phyloP scores from a whole-genome alignment of 2,888 invertebrate genomes.

The Oligia latruncula region DNA sequence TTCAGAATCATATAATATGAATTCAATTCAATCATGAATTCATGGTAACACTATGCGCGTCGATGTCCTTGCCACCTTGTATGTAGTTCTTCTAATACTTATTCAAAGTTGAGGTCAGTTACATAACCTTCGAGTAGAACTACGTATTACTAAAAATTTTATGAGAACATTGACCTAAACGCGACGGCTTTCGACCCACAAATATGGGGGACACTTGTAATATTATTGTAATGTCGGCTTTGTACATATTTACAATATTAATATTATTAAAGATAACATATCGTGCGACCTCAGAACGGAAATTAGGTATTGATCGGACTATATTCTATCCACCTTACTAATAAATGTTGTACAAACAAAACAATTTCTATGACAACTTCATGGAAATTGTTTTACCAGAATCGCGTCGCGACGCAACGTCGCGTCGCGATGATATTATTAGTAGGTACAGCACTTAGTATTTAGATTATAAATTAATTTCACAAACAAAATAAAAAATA shows the following conservation, averaged over 20 bases:
- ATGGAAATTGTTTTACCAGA: no score
- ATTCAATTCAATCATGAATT: no score
- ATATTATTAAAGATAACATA: constrained; percentile 20
- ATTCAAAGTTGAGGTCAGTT: not conserved
- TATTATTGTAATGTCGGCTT: constrained; percentile 15
- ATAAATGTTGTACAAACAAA: no score
- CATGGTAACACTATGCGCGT: no score
- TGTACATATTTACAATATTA: not conserved
- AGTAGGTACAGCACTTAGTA: not conserved
- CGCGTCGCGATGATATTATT: no score
- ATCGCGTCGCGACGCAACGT: no score
- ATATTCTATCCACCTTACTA: no score
- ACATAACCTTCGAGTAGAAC: not conserved
- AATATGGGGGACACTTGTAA: constrained; percentile 34
- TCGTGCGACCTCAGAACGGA: constrained; percentile 5
- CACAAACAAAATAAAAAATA: no score
- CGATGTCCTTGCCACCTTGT: no score
- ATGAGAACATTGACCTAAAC: constrained; percentile 51
- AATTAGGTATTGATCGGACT: constrained; percentile 2
- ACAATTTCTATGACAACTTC: no score
- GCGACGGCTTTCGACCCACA: constrained; percentile 39
- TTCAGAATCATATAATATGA: no score
- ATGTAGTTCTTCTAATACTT: no score
- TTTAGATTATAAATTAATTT: not conserved
- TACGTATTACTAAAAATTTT: constrained; percentile 13